Evolutionary conservation across 2,888 invertebrate genomes (phyloP), one percentile per base, ranked within the genome.

Genomic region (Mimas tiliae): DNA sequence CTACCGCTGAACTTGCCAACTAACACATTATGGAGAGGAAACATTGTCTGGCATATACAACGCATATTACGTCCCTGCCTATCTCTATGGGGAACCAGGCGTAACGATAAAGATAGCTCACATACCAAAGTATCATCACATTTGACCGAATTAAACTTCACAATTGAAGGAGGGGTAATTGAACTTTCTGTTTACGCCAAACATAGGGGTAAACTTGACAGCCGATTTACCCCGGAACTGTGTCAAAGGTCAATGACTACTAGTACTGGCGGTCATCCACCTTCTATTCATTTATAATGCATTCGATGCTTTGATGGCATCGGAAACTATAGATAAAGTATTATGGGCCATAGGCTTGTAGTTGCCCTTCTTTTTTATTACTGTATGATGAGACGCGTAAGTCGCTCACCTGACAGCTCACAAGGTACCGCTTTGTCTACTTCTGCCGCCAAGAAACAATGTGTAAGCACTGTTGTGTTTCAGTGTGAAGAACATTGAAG

Each of bases 211-310:
- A 86, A 86, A 84, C 85, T 84, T 87, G 85, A 84, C 83, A 81
- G 83, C 75, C 73, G 70, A 69, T 58, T 58, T 58, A 42, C 70
- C 67, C 55, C 70, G 72, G 74, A 89, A 82, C 75, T 89, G 80
- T 86, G 89, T 75, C 88, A 88, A 85, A 84, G 87, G 82, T 87
- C 83, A 72, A 74, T 70, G 88, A 79, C 86, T 79, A n/a, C 27
- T 3, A 76, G 75, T 77, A 27, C 65, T 64, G 69, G 70, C 67
- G 80, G 77, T 76, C 74, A 72, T 70, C 74, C 78, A 79, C 79
- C 69, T 74, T 71, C 66, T 78, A 76, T 79, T 80, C 78, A 77
- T 75, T 73, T 67, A 63, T 69, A 72, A 76, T 77, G 73, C 73
- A 79, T 77, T 78, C 78, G 72, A 80, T 78, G 62, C 67, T 55